Conservation (phyloP, 2,113 vertebrate genomes). For the Corythornis cristatus region DNA sequence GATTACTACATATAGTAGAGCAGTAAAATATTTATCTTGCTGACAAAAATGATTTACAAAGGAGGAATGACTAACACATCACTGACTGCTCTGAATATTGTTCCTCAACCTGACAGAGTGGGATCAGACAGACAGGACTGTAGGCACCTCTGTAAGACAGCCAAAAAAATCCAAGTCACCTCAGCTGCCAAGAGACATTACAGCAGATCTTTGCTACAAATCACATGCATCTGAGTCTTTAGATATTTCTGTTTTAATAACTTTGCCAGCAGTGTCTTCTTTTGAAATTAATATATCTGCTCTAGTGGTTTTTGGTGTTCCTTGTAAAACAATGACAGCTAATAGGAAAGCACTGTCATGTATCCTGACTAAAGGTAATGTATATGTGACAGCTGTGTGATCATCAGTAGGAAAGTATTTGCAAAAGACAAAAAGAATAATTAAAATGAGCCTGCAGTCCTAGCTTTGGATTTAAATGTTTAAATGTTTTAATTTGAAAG, state of each 20-base stretch:
- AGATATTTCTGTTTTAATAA: slow-evolving; percentile 40
- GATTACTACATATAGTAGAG: neutral
- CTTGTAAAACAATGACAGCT: slow-evolving; percentile 60
- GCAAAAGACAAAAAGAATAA: slow-evolving; percentile 77
- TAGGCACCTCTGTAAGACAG: neutral
- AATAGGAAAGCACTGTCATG: slow-evolving; percentile 65
- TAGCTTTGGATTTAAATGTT: slow-evolving; percentile 77
- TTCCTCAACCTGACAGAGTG: neutral
- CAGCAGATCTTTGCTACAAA: neutral
- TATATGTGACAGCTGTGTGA: slow-evolving; percentile 71
- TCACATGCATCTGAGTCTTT: neutral
- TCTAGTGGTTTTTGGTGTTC: slow-evolving; percentile 29
- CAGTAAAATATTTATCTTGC: neutral
- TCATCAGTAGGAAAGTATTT: slow-evolving; percentile 48
- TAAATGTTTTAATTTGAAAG: slow-evolving; percentile 80
- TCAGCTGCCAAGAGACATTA: neutral
- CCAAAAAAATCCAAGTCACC: neutral
- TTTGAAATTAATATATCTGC: slow-evolving; percentile 65
- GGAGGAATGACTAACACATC: neutral
- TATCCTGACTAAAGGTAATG: slow-evolving; percentile 56
- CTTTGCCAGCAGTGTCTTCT: slow-evolving; percentile 14
- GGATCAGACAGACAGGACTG: neutral
- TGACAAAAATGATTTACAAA: neutral
- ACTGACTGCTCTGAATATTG: neutral
- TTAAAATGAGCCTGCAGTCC: slow-evolving; percentile 72